phyloP scores from a whole-genome alignment of 2,113 vertebrate species.

The Plestiodon gilberti region DNA sequence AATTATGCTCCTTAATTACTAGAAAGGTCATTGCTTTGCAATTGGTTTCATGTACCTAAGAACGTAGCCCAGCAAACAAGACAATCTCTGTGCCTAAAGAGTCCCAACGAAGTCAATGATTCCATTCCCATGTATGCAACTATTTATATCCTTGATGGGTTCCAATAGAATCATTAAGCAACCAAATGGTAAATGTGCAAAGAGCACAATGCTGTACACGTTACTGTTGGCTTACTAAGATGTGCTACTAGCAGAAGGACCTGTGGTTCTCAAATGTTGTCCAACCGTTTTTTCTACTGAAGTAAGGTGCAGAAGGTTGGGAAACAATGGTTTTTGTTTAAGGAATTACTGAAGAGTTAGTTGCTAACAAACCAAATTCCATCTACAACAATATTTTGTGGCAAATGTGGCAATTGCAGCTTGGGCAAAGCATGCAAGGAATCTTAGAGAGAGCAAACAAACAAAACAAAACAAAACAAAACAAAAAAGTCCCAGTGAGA shows the following conservation, averaged over 20 bases:
- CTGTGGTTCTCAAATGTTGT: not conserved
- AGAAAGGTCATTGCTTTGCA: not conserved
- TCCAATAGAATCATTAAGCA: not conserved
- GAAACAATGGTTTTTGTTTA: not conserved
- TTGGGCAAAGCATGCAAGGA: not conserved
- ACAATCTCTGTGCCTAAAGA: not conserved
- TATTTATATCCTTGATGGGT: not conserved
- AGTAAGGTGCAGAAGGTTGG: not conserved
- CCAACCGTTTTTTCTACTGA: not conserved
- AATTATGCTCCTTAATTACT: not conserved
- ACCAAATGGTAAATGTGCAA: not conserved
- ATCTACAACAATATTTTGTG: not conserved
- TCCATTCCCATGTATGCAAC: not conserved
- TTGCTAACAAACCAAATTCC: too few species aligned
- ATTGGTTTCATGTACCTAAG: not conserved
- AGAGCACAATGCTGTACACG: not conserved
- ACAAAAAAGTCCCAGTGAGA: too few species aligned
- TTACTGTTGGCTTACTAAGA: not conserved
- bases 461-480: not conserved
- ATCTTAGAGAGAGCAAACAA: not conserved
- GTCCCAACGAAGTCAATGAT: not conserved
- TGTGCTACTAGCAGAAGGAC: not conserved
- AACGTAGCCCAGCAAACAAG: not conserved
- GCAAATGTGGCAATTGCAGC: not conserved
- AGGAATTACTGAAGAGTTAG: not conserved